Conservation (phyloP, 2,113 vertebrate species). For the Lycocorax pyrrhopterus region DNA sequence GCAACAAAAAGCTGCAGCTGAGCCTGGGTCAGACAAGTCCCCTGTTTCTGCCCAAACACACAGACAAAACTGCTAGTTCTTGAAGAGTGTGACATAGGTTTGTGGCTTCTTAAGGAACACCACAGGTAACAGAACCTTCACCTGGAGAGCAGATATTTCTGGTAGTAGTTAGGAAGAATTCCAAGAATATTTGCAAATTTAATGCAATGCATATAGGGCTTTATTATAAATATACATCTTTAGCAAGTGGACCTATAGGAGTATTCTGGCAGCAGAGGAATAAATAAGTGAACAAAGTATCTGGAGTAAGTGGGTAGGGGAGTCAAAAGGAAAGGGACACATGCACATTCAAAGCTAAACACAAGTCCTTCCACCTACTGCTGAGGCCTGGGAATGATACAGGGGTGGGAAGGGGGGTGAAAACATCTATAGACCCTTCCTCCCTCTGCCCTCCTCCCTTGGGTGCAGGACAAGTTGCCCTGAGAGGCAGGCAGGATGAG, state of each 20-base stretch:
- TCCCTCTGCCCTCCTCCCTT: background rate
- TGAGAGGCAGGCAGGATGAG: background rate
- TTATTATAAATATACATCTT: background rate
- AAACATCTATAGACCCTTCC: background rate
- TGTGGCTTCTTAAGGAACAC: background rate
- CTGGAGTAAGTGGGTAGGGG: background rate
- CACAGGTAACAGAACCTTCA: background rate
- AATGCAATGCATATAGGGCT: background rate
- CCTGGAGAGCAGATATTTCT: background rate
- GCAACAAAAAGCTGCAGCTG: background rate
- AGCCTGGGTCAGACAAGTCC: background rate
- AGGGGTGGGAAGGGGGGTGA: fast-evolving
- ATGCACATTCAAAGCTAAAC: background rate
- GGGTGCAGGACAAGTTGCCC: background rate
- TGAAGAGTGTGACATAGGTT: background rate
- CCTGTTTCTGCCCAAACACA: background rate
- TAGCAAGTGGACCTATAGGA: background rate
- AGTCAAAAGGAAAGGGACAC: background rate
- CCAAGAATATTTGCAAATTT: background rate
- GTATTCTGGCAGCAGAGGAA: background rate
- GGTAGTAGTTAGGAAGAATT: background rate
- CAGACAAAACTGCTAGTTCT: background rate
- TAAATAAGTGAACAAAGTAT: background rate
- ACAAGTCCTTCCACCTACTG: background rate
- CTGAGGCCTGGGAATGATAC: background rate